Base-by-base conservation (phyloP, 2,797 vertebrate species). In the Hybognathus amarus region DNA sequence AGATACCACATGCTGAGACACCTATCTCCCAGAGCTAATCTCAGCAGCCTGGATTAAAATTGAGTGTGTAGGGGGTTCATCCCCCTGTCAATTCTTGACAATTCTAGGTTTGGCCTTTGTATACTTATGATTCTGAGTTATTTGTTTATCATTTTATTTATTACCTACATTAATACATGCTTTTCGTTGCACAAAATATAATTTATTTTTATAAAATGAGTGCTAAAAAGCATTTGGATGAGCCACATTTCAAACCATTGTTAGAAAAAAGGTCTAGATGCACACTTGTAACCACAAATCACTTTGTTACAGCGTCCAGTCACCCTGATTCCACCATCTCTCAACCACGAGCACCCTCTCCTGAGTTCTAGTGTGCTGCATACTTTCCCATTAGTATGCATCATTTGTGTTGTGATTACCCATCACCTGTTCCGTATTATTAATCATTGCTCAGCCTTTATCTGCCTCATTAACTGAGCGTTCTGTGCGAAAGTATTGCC, bases 21-120 rank as follows among this genome's bases (percentile, higher is more conserved):
- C 93, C 91, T 86, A 63, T 87, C 85, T 95, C 94, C 94, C 94
- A 90, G 85, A 94, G 94, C 93, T 95, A 92, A 94, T 95, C 92
- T 94, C 91, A 89, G 89, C 90, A 91, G 15, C 82, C 89, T 92
- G 94, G 92, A 94, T 93, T 94, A 94, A 92, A 92, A 89, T 91
- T 89, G 40, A 88, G 90, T 89, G 89, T 88, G 85, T 77, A 92
- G 88, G 92, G 89, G 89, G 20, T 66, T 68, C 27, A 45, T 79
- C 56, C 80, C 67, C 71, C 56, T 71, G 61, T 75, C 79, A 64
- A 77, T 77, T 69, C 27, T 68, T 69, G 36, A 47, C 63, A 24
- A 45, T 47, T 68, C 2, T 7, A 5, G 66, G 24, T 69, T 33
- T 67, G 2, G 63, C 13, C 24, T 77, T 76, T 36, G 27, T 30